These are phyloP conservation scores for Sapayoa aenigma DNA, from an alignment of 2,113 vertebrate genomes.

Conservation along the genomic window DNA sequence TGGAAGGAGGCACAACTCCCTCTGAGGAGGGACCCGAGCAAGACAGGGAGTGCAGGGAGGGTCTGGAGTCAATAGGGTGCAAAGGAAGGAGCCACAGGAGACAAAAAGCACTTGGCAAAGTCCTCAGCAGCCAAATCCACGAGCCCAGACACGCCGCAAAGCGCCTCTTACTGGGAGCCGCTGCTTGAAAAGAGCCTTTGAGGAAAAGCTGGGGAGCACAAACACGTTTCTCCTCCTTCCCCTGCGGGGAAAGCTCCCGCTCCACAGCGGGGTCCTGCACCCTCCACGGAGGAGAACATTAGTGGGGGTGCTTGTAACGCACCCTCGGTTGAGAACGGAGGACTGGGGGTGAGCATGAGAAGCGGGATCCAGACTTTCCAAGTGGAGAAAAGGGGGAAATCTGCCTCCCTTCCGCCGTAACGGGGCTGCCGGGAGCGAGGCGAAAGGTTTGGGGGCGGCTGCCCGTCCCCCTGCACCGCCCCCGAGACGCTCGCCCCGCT, in stretches of 20 bases:
- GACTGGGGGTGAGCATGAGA: accelerated
- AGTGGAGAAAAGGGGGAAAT: not conserved
- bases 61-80: accelerated
- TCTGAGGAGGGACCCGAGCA: not conserved
- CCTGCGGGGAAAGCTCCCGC: not conserved
- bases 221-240: constrained; percentile 21
- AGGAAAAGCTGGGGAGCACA: constrained; percentile 17
- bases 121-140: constrained; percentile 20
- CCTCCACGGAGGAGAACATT: not conserved
- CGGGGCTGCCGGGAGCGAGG: not conserved
- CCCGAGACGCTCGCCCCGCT: not conserved
- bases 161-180: not conserved
- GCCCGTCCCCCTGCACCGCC: not conserved
- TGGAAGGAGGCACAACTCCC: not conserved
- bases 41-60: not conserved
- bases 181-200: constrained; percentile 23
- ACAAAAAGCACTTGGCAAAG: not conserved
- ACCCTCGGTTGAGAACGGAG: not conserved
- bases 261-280: not conserved
- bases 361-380: not conserved
- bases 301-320: not conserved
- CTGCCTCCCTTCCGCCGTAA: not conserved
- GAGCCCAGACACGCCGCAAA: constrained; percentile 5
- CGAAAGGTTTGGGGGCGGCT: not conserved
- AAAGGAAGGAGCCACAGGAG: not conserved